Conservation (phyloP, 2,797 vertebrate species). For the Peromyscus nudipes region DNA sequence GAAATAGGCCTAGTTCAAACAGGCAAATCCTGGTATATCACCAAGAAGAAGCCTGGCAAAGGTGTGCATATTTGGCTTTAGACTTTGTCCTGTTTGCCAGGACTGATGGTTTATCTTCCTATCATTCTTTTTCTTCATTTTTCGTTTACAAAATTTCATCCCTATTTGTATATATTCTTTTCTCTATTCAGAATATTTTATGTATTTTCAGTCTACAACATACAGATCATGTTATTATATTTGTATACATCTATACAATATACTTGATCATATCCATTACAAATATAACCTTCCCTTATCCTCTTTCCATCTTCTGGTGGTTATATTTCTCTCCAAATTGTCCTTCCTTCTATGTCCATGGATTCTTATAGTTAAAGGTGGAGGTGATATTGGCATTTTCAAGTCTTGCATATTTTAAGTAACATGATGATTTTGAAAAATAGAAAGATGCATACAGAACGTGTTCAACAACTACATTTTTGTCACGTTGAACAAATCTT, state of each 20-base stretch:
- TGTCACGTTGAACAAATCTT: background rate
- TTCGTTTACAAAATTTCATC: background rate
- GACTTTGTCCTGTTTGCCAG: background rate
- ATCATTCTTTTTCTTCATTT: no score
- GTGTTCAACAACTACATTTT: background rate
- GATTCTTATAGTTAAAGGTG: background rate
- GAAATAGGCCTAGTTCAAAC: background rate
- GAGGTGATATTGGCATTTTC: background rate
- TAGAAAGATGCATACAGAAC: background rate
- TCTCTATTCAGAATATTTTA: background rate
- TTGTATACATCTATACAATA: background rate
- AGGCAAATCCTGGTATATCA: background rate
- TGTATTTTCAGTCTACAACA: background rate
- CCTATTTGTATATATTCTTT: background rate
- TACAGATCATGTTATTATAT: background rate
- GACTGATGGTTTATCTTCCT: accelerated
- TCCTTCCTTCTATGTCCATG: background rate
- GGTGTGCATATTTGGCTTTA: background rate
- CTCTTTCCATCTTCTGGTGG: background rate
- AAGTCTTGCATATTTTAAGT: background rate
- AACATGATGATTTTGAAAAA: background rate
- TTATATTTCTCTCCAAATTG: background rate
- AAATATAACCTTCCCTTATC: background rate
- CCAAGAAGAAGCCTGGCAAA: background rate
- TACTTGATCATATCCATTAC: background rate